phyloP scores from a whole-genome alignment of 2,113 vertebrate genomes.

The Onychorhynchus coronatus region DNA sequence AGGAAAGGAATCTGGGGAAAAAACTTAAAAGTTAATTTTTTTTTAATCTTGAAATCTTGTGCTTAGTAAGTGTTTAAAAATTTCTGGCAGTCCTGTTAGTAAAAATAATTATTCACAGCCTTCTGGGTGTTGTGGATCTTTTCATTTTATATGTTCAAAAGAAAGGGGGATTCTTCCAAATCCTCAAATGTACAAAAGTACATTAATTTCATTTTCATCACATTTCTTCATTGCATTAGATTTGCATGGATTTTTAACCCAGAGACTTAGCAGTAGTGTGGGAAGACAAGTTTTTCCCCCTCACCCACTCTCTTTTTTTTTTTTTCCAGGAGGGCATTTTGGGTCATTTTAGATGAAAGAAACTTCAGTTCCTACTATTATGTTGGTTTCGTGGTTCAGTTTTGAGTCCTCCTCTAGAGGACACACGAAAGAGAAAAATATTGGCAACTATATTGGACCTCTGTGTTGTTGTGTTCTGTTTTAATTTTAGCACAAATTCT shows the following conservation, averaged over 20 bases:
- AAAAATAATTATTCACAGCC: constrained; percentile 70
- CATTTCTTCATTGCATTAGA: constrained; percentile 48
- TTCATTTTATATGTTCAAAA: constrained; percentile 71
- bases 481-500: constrained; percentile 1
- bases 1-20: constrained; percentile 59
- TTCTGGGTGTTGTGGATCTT: constrained; percentile 69
- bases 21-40: constrained; percentile 61
- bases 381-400: constrained; percentile 27
- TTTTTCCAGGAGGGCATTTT: background rate
- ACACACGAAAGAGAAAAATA: background rate
- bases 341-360: constrained; percentile 50
- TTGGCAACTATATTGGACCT: background rate
- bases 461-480: background rate
- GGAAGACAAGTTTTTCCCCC: background rate
- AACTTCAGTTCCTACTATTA: constrained; percentile 1
- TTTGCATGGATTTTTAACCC: constrained; percentile 56
- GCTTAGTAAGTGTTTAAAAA: constrained; percentile 69
- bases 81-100: constrained; percentile 68
- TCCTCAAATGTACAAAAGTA: constrained; percentile 62
- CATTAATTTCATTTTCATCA: constrained; percentile 62
- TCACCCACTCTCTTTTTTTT: background rate
- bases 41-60: constrained; percentile 61
- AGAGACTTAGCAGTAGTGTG: constrained; percentile 17
- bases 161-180: constrained; percentile 61
- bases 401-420: background rate